Evolutionary conservation across 2,888 invertebrate genomes (phyloP).

Genomic region (Acrobasis suavella): DNA sequence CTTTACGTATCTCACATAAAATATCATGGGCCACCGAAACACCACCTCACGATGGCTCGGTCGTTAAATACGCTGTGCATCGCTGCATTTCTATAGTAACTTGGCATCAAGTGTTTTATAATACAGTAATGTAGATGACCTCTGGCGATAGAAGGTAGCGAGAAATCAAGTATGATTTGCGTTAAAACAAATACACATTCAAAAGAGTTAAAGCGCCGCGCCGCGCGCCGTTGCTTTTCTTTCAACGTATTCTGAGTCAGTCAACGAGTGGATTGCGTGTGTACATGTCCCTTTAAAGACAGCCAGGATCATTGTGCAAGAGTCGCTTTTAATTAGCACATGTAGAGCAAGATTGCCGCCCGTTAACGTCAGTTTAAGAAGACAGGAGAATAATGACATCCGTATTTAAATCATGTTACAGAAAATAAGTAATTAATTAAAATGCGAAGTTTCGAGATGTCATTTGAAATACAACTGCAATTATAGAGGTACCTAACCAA

Average conservation of each 20-base stretch:
- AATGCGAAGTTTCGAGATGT: conserved; percentile 3
- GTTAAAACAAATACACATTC: conserved; percentile 65
- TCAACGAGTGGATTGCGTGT: conserved; percentile 64
- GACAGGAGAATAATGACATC: conserved; percentile 74
- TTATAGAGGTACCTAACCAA: too few relatives aligned
- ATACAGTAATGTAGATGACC: conserved; percentile 41
- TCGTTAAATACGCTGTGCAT: background rate
- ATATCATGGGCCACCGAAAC: background rate
- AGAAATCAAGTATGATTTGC: conserved; percentile 35
- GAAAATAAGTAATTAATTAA: conserved; percentile 35
- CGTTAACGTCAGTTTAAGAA: conserved; percentile 55
- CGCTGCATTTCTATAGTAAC: background rate
- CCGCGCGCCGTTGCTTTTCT: conserved; percentile 56
- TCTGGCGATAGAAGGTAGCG: conserved; percentile 21
- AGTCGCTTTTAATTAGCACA: conserved; percentile 77
- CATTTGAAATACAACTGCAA: too few relatives aligned
- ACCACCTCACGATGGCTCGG: background rate
- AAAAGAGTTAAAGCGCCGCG: conserved; percentile 64
- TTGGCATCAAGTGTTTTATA: background rate
- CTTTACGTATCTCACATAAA: background rate
- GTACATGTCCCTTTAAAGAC: conserved; percentile 58
- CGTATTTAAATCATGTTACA: conserved; percentile 29
- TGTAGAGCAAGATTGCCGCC: conserved; percentile 73
- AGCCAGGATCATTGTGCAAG: conserved; percentile 74
- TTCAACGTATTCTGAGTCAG: conserved; percentile 69